Evolutionary conservation across 2,797 vertebrate species (phyloP), one percentile per base, ranked within the genome.

Genomic region (Apogon hyalosoma): DNA sequence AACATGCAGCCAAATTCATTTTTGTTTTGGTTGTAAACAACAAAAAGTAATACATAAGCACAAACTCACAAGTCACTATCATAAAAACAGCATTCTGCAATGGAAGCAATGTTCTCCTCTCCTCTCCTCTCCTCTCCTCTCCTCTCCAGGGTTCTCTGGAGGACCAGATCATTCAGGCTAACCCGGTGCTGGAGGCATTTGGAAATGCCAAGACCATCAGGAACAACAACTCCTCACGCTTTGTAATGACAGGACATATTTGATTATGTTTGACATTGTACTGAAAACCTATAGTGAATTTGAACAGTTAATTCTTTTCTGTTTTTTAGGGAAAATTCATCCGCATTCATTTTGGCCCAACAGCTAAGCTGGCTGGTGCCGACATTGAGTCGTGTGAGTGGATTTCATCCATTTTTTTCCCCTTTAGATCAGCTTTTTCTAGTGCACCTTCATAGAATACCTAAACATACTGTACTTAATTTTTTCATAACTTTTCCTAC

Each of bases 251-350:
- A 24, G 21, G 21, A 24, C 21, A 24, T 4, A 24, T 24, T 24
- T 24, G 21, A 24, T 24, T 24, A 24, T 24, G 21, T 24, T 24
- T 24, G 21, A 24, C 21, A 24, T 24, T 24, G 4, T 24, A 24
- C 21, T 24, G 21, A 24, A 24, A 24, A 24, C 4, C 21, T 24
- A 24, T 4, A 24, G 21, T 24, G 21, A 2, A 24, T 24, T 24
- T 24, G 21, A 24, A 24, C 4, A 2, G 4, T 24, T 24, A 24
- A 24, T 24, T 24, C 2, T 24, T 24, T 24, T 24, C 21, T 24
- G 53, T 28, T 77, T 1, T 83, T 65, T 59, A 94, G 92, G 93
- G 91, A 69, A 95, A 94, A 90, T 95, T 93, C 75, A 95, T 95
- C 77, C 83, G 84, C 79, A 94, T 95, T 84, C 93, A 93, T 85